Evolutionary conservation across 1,140 invertebrate genomes (phyloP), one percentile per base, ranked within the genome.

Genomic region (Lasaia peninsularis): DNA sequence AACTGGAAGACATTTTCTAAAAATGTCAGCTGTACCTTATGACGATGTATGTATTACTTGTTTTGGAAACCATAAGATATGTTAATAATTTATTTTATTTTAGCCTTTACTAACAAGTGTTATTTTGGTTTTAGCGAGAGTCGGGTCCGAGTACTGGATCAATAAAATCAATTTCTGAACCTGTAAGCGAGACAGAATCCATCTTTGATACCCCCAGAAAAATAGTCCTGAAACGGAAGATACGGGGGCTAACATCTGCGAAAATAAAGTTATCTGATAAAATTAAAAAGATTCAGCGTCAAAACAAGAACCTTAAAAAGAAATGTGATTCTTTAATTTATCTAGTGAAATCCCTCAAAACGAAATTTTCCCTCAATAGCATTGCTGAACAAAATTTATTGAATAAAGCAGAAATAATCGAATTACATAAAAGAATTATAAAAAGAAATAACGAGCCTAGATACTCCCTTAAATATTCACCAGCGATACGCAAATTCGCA

Each of bases 401-500:
- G 14, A 12, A n/a, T 12, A 37, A 16, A 12, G 35, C 12, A 6
- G 12, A 37, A 37, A 2, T 16, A 1, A 12, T 37, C 14, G 35
- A 37, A 37, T 12, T 14, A 6, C 14, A 37, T 37, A 1, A 16
- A 37, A 37, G 14, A 5, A 37, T 8, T n/a, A 14, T 12, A 37
- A 37, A 37, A 12, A 12, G 14, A 12, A 14, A 14, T 14, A 8
- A 14, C 7, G 1, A 14, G 8, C 11, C n/a, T 16, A 37, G 7
- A 37, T 12, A 7, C 12, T 14, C 12, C 8, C 6, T 37, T 14
- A 37, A 37, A 51, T 64, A 59, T 61, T 28, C 58, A 7, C 31
- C 58, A 8, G 48, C n/a, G 3, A 16, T 56, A 7, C 16, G 61
- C 8, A 59, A 63, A 53, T 67, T 67, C 52, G 58, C 56, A 32